Base-by-base conservation (phyloP, 2,113 vertebrate species). In the Elachura formosa region DNA sequence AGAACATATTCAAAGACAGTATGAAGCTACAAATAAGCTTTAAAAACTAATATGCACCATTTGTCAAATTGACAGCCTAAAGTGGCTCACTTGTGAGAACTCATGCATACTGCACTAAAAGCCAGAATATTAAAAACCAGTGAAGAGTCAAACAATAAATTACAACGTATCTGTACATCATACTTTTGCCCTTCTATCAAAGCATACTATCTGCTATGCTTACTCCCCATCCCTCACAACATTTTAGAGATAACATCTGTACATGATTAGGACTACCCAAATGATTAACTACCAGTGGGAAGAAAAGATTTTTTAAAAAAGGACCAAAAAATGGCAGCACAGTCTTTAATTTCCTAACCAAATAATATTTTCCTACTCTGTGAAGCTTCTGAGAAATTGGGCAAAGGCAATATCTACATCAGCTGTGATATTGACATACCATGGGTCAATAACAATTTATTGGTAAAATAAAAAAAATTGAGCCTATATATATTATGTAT, bases 11-110 rank as follows among this genome's bases (percentile, higher is more conserved):
- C 69, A 46, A 71, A 82, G 73, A 68, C 36, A 41, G n/a, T 23
- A 82, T 20, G 24, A 95, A 91, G 81, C 58, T 62, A 93, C 38
- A 87, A 93, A 67, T 61, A 93, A 79, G 54, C 66, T 89, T 84
- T 79, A 94, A 87, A 87, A 94, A 82, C 77, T 87, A 69, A 91
- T 93, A 84, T 17, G 52, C 6, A 90, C 68, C 58, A 95, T 94
- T 97, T 94, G 84, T 94, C 93, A 92, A 91, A 76, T 2, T 89
- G 89, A 89, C 91, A 95, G 77, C 45, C 77, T 75, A 21, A 84
- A 89, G 84, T 61, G 81, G 58, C 54, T 93, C 62, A 54, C 54
- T 94, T 73, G 94, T 43, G 18, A 76, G 24, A 12, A 78, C 61
- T 87, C 84, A 91, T 76, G 78, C 9, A 1, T 71, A 41, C 22